phyloP scores from a whole-genome alignment of 2,888 invertebrate species.

The Leptinotarsa juncta region DNA sequence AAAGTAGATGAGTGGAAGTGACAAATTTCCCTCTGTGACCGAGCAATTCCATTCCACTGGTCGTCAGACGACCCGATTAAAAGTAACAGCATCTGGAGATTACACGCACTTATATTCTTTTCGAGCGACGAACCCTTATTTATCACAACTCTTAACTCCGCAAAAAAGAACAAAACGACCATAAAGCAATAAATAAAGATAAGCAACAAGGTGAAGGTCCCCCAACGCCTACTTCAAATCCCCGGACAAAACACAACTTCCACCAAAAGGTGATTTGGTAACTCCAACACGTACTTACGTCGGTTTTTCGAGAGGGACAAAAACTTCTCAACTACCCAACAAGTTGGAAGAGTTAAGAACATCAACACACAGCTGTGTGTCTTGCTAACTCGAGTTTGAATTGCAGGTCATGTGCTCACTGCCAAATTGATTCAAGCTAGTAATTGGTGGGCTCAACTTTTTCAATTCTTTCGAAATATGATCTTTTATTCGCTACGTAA shows the following conservation, averaged over 20 bases:
- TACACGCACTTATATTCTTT: conserved; percentile 6
- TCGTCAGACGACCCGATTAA: not conserved
- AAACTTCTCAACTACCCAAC: conserved; percentile 44
- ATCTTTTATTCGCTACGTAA: not conserved
- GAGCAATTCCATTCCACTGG: not conserved
- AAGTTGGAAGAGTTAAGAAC: conserved; percentile 40
- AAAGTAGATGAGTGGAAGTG: no score
- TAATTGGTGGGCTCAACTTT: conserved; percentile 27
- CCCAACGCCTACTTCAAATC: conserved; percentile 38
- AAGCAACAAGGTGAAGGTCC: conserved; percentile 40
- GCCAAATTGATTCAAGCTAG: conserved; percentile 40
- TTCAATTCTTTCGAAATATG: conserved; percentile 5
- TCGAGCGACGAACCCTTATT: conserved; percentile 30
- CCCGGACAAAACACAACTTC: conserved; percentile 36
- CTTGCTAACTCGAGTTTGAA: conserved; percentile 39
- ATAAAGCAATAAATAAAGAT: conserved; percentile 45
- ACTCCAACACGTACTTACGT: conserved; percentile 40
- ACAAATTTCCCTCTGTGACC: no score
- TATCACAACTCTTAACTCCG: conserved; percentile 29
- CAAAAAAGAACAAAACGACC: conserved; percentile 36
- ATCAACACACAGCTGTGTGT: conserved; percentile 40
- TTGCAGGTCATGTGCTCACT: conserved; percentile 34
- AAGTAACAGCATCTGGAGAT: conserved; percentile 1
- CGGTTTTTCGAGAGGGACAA: conserved; percentile 45
- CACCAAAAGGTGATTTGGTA: conserved; percentile 35